These are phyloP conservation scores for Drosophila jambulina DNA, from an alignment of 1,140 invertebrate genomes.

Conservation along the genomic window DNA sequence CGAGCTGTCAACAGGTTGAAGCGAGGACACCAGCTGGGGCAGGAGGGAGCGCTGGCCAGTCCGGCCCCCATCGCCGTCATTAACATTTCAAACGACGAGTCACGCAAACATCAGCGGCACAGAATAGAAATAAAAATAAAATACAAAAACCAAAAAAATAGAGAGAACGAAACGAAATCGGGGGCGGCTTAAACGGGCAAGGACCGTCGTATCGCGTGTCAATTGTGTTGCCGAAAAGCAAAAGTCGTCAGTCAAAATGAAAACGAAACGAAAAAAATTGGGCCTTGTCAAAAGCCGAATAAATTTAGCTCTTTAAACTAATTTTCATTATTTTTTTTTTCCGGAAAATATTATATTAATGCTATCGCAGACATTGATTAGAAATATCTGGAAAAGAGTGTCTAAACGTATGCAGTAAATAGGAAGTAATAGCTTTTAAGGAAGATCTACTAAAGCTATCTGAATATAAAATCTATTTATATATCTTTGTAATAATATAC, in stretches of 20 bases:
- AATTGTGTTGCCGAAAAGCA: conserved; percentile 72
- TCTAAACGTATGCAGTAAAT: neutral
- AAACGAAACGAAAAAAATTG: conserved; percentile 32
- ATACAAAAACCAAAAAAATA: conserved; percentile 16
- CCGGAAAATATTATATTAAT: neutral
- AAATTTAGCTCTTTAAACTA: conserved; percentile 1
- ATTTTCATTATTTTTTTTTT: accelerated
- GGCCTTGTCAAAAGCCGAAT: conserved; percentile 2
- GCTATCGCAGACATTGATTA: neutral
- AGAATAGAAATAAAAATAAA: conserved; percentile 19
- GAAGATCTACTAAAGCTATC: too few species aligned
- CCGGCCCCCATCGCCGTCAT: conserved; percentile 44
- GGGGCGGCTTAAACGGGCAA: neutral
- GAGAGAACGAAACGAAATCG: conserved; percentile 11
- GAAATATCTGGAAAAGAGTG: neutral
- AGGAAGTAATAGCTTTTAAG: too few species aligned
- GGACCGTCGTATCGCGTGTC: conserved; percentile 71
- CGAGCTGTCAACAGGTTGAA: conserved; percentile 69
- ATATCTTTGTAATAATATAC: too few species aligned
- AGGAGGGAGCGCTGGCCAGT: neutral
- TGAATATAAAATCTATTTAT: too few species aligned
- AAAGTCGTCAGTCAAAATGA: conserved; percentile 66
- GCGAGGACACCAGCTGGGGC: neutral
- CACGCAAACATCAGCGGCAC: conserved; percentile 46
- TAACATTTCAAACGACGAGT: conserved; percentile 62